These are phyloP conservation scores for Meloidogyne exigua DNA, from an alignment of 1,140 invertebrate species.

Conservation along the genomic window DNA sequence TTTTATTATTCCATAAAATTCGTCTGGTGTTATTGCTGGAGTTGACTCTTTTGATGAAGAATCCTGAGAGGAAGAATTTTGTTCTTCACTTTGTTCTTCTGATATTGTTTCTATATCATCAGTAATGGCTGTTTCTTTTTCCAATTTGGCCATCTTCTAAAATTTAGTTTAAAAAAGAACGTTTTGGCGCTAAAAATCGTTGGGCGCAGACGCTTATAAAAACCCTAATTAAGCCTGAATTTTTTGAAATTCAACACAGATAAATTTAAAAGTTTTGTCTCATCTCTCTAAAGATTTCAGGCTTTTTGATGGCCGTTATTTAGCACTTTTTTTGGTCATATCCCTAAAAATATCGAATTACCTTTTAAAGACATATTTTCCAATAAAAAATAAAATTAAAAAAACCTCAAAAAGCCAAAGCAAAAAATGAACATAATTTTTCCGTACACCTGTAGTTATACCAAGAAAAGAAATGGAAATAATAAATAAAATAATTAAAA, in stretches of 20 bases:
- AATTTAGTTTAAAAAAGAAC: background rate
- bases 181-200: background rate
- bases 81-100: background rate
- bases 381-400: background rate
- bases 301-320: too few relatives aligned
- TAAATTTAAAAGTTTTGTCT: background rate
- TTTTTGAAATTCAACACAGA: background rate
- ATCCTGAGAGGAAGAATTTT: background rate
- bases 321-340: too few relatives aligned
- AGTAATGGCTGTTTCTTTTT: background rate
- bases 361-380: background rate
- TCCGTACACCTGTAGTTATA: slow-evolving; percentile 26
- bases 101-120: background rate
- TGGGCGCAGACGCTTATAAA: background rate
- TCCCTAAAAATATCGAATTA: too few relatives aligned
- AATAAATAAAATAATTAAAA: slow-evolving; percentile 17
- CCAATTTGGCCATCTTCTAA: background rate
- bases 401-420: slow-evolving; percentile 33
- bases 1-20: background rate
- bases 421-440: slow-evolving; percentile 23
- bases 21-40: background rate
- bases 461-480: slow-evolving; percentile 25
- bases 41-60: background rate
- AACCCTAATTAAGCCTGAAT: background rate
- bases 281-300: background rate